Conservation (phyloP, 2,797 vertebrate species). For the Phrynocephalus vlangalii region DNA sequence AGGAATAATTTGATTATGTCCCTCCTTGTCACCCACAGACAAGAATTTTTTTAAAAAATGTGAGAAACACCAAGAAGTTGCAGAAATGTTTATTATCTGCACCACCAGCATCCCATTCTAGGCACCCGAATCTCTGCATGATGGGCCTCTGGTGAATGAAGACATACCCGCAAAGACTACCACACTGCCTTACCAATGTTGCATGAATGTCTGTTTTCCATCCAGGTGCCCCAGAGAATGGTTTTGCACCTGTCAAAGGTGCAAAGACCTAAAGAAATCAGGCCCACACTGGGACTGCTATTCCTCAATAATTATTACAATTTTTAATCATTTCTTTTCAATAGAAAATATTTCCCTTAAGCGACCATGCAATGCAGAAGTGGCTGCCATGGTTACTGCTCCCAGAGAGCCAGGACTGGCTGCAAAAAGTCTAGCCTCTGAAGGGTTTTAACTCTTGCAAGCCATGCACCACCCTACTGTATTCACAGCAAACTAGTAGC, state of each 20-base stretch:
- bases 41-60: conserved; percentile 58
- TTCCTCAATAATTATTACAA: conserved; percentile 47
- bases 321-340: conserved; percentile 30
- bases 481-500: neutral
- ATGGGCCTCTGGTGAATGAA: conserved; percentile 33
- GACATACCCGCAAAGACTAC: neutral
- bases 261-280: conserved; percentile 47
- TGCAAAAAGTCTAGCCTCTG: neutral
- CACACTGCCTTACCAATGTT: neutral
- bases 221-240: conserved; percentile 12
- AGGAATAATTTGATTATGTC: conserved; percentile 66
- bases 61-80: conserved; percentile 58
- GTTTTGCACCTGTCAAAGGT: neutral
- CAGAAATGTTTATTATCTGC: conserved; percentile 75
- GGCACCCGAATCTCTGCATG: conserved; percentile 54
- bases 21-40: conserved; percentile 19
- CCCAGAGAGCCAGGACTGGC: conserved; percentile 49
- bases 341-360: conserved; percentile 44
- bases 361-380: conserved; percentile 61
- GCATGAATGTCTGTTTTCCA: conserved; percentile 37
- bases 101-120: conserved; percentile 65
- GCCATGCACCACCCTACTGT: accelerated
- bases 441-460: conserved; percentile 24
- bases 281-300: conserved; percentile 29
- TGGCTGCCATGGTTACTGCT: conserved; percentile 76